A percentile compares a stretch with the other conserved stretches of the same genome.
phyloP scores from a whole-genome alignment of 1,140 invertebrate species.

The Drosophila kurseongensis region DNA sequence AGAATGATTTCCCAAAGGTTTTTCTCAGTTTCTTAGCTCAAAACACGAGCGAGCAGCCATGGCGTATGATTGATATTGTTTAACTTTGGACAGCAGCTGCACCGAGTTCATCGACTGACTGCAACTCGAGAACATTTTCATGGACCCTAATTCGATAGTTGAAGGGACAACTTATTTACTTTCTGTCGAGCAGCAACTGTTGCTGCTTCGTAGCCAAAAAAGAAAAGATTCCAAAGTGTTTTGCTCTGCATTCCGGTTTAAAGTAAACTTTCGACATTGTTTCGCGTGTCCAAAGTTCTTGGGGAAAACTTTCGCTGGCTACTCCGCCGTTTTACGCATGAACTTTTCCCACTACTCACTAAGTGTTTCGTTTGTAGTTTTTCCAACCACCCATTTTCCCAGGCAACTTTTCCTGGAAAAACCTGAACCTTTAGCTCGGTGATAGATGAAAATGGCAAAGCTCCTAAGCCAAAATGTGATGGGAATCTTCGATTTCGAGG shows the following conservation, averaged over 20 bases:
- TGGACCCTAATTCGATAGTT: slow-evolving; percentile 65
- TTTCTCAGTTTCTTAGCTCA: not conserved
- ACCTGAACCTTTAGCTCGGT: not conserved
- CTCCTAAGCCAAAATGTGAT: slow-evolving; percentile 8
- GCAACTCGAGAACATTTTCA: slow-evolving; percentile 62
- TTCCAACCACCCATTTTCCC: slow-evolving; percentile 2
- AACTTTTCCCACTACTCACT: slow-evolving; percentile 64
- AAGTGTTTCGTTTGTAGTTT: slow-evolving; percentile 53
- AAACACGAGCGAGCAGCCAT: not conserved
- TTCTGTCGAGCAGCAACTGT: slow-evolving; percentile 18
- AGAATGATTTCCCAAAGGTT: slow-evolving; percentile 4
- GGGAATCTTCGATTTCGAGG: slow-evolving; percentile 11
- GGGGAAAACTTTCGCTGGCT: slow-evolving; percentile 57
- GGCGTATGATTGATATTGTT: slow-evolving; percentile 10
- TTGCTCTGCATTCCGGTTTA: slow-evolving; percentile 28
- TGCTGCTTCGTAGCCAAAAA: slow-evolving; percentile 16
- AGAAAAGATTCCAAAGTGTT: slow-evolving; percentile 39
- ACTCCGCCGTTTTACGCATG: slow-evolving; percentile 56
- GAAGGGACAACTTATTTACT: slow-evolving; percentile 4
- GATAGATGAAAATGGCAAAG: slow-evolving; percentile 8
- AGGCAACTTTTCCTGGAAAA: slow-evolving; percentile 13
- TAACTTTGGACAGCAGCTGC: slow-evolving; percentile 18
- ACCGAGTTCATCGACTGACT: slow-evolving; percentile 27
- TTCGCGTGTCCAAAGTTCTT: slow-evolving; percentile 31
- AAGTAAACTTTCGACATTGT: slow-evolving; percentile 62